A percentile compares a stretch with the other conserved stretches of the same genome.
Evolutionary conservation across 1,140 invertebrate genomes (phyloP).

Genomic region (Solen grandis): DNA sequence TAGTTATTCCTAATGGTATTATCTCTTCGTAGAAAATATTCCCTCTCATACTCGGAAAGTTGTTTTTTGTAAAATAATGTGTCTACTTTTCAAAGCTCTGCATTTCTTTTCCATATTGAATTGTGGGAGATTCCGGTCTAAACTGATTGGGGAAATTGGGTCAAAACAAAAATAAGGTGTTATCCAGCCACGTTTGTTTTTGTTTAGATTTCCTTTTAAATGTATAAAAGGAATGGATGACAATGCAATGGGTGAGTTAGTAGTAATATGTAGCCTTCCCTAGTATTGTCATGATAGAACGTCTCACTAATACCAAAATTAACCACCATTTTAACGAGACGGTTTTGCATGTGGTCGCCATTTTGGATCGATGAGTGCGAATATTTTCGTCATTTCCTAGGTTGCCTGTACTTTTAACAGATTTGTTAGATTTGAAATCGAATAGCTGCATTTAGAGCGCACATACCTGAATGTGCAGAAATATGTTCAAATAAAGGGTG

Average conservation of each 20-base stretch:
- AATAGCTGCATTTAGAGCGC: too few relatives aligned
- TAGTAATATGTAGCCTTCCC: background rate
- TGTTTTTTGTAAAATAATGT: too few relatives aligned
- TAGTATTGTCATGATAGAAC: background rate
- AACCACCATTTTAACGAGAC: background rate
- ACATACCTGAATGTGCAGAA: too few relatives aligned
- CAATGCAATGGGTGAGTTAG: slow-evolving; percentile 33
- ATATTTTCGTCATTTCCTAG: background rate
- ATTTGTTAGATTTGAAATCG: background rate
- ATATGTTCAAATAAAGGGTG: background rate
- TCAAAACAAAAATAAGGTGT: too few relatives aligned
- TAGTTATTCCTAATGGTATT: too few relatives aligned
- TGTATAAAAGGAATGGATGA: slow-evolving; percentile 30
- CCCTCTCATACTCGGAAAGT: too few relatives aligned
- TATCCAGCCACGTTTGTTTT: background rate
- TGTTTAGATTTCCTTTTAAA: slow-evolving; percentile 5
- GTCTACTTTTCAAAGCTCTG: too few relatives aligned
- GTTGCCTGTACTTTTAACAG: background rate
- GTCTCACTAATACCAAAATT: background rate
- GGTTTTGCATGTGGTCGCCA: background rate
- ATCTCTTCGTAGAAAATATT: too few relatives aligned
- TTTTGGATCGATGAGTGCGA: slow-evolving; percentile 33
- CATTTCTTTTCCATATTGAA: too few relatives aligned
- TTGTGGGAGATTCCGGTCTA: too few relatives aligned
- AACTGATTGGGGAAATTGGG: too few relatives aligned